Percentiles rank a stretch among this genome's conserved stretches.
Evolutionary conservation across 1,140 invertebrate genomes (phyloP).

Genomic region (Drosophila sp.): DNA sequence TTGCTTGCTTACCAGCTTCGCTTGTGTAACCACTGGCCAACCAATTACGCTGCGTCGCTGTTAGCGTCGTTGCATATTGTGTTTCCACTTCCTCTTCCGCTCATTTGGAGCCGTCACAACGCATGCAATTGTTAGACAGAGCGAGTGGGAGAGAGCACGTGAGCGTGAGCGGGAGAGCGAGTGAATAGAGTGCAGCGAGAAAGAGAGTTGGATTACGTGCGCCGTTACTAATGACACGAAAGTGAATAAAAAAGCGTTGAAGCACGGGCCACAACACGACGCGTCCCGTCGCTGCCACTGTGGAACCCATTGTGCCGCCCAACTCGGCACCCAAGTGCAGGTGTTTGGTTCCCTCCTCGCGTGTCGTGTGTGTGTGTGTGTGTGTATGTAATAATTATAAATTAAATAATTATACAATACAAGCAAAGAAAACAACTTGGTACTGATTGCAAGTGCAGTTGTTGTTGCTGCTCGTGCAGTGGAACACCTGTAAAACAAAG

Average conservation of each 20-base stretch:
- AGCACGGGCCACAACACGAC: conserved; percentile 40
- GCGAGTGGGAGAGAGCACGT: conserved; percentile 22
- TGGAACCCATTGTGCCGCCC: conserved; percentile 32
- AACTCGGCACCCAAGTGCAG: conserved; percentile 26
- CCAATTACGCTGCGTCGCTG: conserved; percentile 73
- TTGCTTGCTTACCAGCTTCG: conserved; percentile 36
- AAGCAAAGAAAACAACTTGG: conserved; percentile 78
- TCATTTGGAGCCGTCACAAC: conserved; percentile 45
- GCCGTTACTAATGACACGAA: conserved; percentile 80
- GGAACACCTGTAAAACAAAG: conserved; percentile 82
- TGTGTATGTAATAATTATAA: conserved; percentile 68
- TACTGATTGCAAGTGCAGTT: conserved; percentile 66
- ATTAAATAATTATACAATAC: conserved; percentile 82
- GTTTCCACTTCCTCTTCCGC: conserved; percentile 81
- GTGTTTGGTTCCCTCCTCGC: conserved; percentile 23
- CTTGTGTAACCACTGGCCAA: conserved; percentile 76
- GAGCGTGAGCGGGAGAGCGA: conserved; percentile 7
- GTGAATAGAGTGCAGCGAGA: conserved; percentile 22
- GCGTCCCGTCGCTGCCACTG: conserved; percentile 30
- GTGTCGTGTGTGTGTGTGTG: conserved; percentile 19
- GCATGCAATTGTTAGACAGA: conserved; percentile 34
- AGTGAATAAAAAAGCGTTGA: conserved; percentile 69
- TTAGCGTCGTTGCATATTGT: conserved; percentile 75
- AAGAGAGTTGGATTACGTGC: conserved; percentile 69
- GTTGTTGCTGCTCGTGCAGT: conserved; percentile 67